Base-by-base conservation (phyloP, 2,797 vertebrate genomes). In the Hemitrygon akajei region DNA sequence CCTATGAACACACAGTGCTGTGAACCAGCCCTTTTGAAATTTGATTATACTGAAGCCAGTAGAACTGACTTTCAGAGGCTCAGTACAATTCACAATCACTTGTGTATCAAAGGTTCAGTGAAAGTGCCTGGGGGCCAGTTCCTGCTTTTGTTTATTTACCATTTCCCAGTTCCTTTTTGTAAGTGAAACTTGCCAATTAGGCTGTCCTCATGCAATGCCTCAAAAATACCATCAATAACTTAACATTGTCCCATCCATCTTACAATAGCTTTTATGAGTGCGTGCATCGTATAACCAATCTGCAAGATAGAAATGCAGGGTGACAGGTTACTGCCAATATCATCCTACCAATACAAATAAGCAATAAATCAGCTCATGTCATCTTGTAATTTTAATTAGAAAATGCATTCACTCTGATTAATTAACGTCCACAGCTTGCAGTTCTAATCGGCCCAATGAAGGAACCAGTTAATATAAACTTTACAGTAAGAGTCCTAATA, bases 351-450 rank as follows among this genome's bases (percentile, higher is more conserved):
- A 76, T 76, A 58, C 71, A 58, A 76, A 56, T 27, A 75, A 76
- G 25, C 37, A n/a, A 76, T 93, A 93, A 76, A 93, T 76, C 40
- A 75, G 47, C 7, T 11, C 71, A 7, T 76, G 47, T 76, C 40
- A 93, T 30, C 73, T 58, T 37, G n/a, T 89, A 22, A 89, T 89
- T 69, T 89, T 89, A 89, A 89, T 63, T 89, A 22, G 20, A 89
- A 89, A 76, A 93, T 76, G 27, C 40, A 76, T 93, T 93, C 12
- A 30, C 22, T 73, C 12, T 71, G 25, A 76, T 30, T 16, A 56
- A 93, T 47, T 93, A 47, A 2, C 66, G 1, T 92, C 18, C 9
- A 56, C 37, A 93, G 71, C 71, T 93, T 11, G 25, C 7, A 75
- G 27, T 58, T 93, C 71, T 30, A 75, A 92, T 12, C 37, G 47